Percentiles rank a stretch among this genome's conserved stretches.
These are phyloP conservation scores for Xiphorhynchus erythropygius DNA, from an alignment of 2,797 vertebrate genomes.

Conservation along the genomic window DNA sequence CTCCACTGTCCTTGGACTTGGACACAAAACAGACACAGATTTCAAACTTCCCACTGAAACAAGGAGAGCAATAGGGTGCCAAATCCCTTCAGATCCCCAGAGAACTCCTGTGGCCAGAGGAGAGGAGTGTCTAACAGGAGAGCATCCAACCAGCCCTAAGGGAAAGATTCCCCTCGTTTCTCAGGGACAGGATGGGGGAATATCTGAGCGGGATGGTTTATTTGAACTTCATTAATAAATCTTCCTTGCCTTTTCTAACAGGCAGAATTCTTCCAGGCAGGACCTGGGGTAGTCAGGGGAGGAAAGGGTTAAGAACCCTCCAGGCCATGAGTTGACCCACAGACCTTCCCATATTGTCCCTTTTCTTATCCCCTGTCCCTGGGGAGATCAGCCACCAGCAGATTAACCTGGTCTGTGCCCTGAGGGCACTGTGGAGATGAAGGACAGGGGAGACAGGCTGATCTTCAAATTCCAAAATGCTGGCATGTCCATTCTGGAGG, in stretches of 20 bases:
- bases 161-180: rapidly evolving
- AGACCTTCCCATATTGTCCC: conserved; percentile 33
- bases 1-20: background rate
- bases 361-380: conserved; percentile 6
- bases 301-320: conserved; percentile 51
- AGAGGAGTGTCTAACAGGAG: background rate
- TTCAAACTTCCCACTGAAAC: background rate
- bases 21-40: background rate
- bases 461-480: background rate
- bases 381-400: conserved; percentile 29
- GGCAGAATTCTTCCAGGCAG: background rate
- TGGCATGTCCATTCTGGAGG: background rate
- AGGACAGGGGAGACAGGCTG: background rate
- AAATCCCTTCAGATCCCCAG: background rate
- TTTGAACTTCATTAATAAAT: background rate
- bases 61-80: background rate
- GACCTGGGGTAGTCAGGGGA: background rate
- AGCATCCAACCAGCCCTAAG: background rate
- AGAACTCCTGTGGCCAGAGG: background rate
- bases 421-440: background rate
- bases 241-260: background rate
- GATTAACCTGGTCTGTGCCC: conserved; percentile 39
- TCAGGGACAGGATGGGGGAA: background rate
- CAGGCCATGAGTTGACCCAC: conserved; percentile 45
- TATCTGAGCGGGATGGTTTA: background rate